Conservation (phyloP, 35 echinoderm and acorn worm genomes). For the Patiria miniata region DNA sequence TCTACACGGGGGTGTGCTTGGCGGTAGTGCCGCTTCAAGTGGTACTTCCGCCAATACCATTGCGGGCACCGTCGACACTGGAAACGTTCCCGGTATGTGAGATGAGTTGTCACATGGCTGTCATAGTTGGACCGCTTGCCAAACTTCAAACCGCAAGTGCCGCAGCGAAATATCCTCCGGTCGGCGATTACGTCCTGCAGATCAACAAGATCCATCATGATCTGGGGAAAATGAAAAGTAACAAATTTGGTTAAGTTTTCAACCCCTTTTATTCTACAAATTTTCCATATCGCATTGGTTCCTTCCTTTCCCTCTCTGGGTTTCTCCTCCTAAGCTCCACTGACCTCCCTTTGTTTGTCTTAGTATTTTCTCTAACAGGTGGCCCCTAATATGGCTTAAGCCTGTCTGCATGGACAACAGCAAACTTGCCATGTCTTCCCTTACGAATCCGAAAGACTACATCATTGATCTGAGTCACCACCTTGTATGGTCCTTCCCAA, state of each 20-base stretch:
- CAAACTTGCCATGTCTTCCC: not conserved
- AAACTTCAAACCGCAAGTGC: not conserved
- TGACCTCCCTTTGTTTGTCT: not conserved
- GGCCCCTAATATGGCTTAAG: no score
- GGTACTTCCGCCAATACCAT: not conserved
- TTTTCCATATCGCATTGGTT: no score
- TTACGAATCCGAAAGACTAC: slow-evolving; percentile 49
- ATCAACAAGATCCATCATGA: not conserved
- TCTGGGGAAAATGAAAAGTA: not conserved
- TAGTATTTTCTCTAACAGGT: not conserved
- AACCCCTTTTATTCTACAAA: not conserved
- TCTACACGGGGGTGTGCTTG: not conserved
- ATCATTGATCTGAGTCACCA: slow-evolving; percentile 44
- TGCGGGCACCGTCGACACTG: not conserved
- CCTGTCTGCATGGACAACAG: no score
- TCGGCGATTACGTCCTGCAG: not conserved
- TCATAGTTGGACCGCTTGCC: not conserved
- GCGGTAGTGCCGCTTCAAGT: not conserved
- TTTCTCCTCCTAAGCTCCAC: not conserved
- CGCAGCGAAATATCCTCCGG: not conserved
- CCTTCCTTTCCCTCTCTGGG: not conserved
- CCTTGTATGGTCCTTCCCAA: slow-evolving; percentile 58
- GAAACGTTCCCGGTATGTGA: not conserved
- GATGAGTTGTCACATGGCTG: not conserved
- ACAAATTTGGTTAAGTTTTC: no score